A percentile compares a stretch with the other conserved stretches of the same genome.
Conservation (phyloP, 2,888 invertebrate genomes). For the Pseudoips prasinana region DNA sequence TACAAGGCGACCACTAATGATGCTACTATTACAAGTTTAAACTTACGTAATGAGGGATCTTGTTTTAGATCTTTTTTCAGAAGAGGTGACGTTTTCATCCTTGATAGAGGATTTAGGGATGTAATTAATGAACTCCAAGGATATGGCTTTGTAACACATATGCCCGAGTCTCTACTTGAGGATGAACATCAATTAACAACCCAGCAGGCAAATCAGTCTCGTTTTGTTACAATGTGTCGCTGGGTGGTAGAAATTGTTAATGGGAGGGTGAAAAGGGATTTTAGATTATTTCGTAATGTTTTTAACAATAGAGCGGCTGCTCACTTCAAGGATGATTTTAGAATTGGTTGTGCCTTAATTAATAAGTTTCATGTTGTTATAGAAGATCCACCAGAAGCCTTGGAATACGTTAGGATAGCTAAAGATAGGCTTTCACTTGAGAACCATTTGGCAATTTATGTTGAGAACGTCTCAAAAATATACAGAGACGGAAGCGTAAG, state of each 20-base stretch:
- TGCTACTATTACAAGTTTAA: slow-evolving; percentile 1
- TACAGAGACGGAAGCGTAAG: too few species aligned
- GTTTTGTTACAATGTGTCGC: slow-evolving; percentile 7
- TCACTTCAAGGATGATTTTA: neutral
- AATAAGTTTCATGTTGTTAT: neutral
- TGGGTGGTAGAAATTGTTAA: slow-evolving; percentile 15
- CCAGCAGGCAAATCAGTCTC: slow-evolving; percentile 7
- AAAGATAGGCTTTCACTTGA: neutral
- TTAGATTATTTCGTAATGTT: slow-evolving; percentile 1
- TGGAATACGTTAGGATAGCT: neutral
- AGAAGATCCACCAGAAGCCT: neutral
- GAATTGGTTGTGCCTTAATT: neutral
- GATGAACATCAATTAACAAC: slow-evolving; percentile 9
- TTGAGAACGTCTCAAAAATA: too few species aligned
- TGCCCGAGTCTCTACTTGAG: slow-evolving; percentile 8
- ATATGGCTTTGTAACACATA: slow-evolving; percentile 2
- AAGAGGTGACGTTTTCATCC: slow-evolving; percentile 12
- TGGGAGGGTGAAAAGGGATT: slow-evolving; percentile 6
- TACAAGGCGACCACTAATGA: slow-evolving; percentile 4
- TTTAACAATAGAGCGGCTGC: slow-evolving; percentile 7
- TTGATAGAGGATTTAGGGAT: slow-evolving; percentile 9
- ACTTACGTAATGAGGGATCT: slow-evolving; percentile 7
- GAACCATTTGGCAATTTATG: neutral
- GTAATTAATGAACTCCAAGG: slow-evolving; percentile 2
- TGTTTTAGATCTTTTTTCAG: slow-evolving; percentile 4